Base-by-base conservation (phyloP, 2,888 invertebrate species). In the Protonemura montana region DNA sequence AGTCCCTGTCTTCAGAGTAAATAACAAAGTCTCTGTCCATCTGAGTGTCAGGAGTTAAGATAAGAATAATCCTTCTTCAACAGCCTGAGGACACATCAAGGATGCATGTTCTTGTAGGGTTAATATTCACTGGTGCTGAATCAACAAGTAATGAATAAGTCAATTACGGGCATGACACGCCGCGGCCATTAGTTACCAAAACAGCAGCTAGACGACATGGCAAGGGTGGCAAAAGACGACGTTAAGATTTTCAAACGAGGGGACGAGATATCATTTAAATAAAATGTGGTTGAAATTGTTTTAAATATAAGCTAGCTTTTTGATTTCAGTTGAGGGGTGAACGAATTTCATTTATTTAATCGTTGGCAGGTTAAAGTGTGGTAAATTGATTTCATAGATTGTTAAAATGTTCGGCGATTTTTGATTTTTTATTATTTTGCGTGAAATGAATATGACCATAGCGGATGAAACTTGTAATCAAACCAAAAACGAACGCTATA, bases 71-170 rank as follows among this genome's bases (percentile, higher is more conserved):
- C 82, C 82, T 35, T 29, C 82, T n/a, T 21, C 29, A 3, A 21
- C 35, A 41, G 82, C 82, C 82, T 30, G 30, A 30, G 82, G 82
- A 35, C 30, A 82, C 29, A n/a, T 82, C 82, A 35, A 25, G 28
- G 78, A 59, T 59, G 59, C 13, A 59, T 59, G 59, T 21, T 59
- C 59, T 13, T 26, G 7, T 25, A 78, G 78, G 7, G 21, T 83
- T 26, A 78, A 78, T 78, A 78, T 78, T 26, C 78, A 78, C 26
- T 78, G 78, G 0, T 13, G 28, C 26, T 26, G 42, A 83, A 42
- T 41, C 30, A 83, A 83, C 82, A 83, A 16, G 29, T 83, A 41
- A 42, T 42, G 82, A 83, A 83, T 83, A 84, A 84, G 84, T 42
- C 83, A 83, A 83, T 83, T 82, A 82, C 82, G 25, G 13, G n/a